Evolutionary conservation across 2,888 invertebrate genomes (phyloP).

Genomic region (Dasysyrphus albostriatus): DNA sequence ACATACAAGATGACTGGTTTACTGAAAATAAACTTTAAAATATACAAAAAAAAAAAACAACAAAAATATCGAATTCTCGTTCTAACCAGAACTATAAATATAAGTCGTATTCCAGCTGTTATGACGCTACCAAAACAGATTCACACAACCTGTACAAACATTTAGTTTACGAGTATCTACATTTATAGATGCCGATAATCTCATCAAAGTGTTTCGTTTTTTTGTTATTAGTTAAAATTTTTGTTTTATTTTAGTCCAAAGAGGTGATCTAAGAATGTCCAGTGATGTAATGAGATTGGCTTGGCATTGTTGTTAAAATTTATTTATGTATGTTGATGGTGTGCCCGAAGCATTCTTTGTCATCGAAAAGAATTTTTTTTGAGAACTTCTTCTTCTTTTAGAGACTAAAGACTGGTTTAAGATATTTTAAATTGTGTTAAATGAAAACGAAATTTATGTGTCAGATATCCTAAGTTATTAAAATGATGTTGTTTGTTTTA

Average conservation of each 20-base stretch:
- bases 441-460: slow-evolving; percentile 41
- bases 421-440: slow-evolving; percentile 16
- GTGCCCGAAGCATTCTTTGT: slow-evolving; percentile 38
- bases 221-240: neutral
- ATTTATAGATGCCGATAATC: slow-evolving; percentile 4
- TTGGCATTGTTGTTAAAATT: slow-evolving; percentile 52
- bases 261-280: slow-evolving; percentile 60
- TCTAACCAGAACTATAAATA: slow-evolving; percentile 40
- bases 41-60: slow-evolving; percentile 3
- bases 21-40: neutral
- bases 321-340: slow-evolving; percentile 22
- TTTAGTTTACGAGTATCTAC: slow-evolving; percentile 5
- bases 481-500: neutral
- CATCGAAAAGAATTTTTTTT: slow-evolving; percentile 58
- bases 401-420: neutral
- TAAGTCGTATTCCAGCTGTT: slow-evolving; percentile 42
- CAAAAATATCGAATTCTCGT: slow-evolving; percentile 27
- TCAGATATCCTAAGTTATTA: slow-evolving; percentile 16
- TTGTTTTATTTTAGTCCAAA: slow-evolving; percentile 2
- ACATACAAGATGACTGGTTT: slow-evolving; percentile 16
- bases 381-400: slow-evolving; percentile 19
- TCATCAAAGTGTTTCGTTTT: slow-evolving; percentile 1
- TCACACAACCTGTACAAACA: slow-evolving; percentile 32
- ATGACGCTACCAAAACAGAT: slow-evolving; percentile 30
- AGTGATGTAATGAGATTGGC: slow-evolving; percentile 67